Evolutionary conservation across 2,888 invertebrate species (phyloP), one percentile per base, ranked within the genome.

Genomic region (Colostygia pectinataria): DNA sequence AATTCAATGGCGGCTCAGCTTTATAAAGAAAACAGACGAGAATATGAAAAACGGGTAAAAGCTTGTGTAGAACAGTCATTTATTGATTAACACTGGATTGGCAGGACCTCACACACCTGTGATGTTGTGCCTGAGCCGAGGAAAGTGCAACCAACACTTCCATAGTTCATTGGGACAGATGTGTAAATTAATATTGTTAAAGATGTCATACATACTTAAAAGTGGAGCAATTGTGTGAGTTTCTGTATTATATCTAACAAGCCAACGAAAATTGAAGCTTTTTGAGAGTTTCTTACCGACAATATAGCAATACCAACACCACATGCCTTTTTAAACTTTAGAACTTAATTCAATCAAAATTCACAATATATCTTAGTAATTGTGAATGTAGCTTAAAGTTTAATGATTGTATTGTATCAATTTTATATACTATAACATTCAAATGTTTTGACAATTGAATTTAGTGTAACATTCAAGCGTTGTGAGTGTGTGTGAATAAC

Each of bases 21-120:
- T 77, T 99, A 99, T 92, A 98, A 99, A 93, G 99, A 99, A 91
- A 99, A 99, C 89, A 94, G 98, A 76, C 94, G 99, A 77, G 99
- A 99, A 92, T 99, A 99, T 89, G 99, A 99, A 92, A 99, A 99
- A 92, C 94, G 98, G 92, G 99, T 99, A 80, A 98, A 98, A 93
- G 98, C 98, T 78, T 98, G 99, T 90, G 99, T 99, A 82, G 99
- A 99, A 93, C 98, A 99, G 91, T 98, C 98, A 91, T 99, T 99
- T 95, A 96, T 97, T 91, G 97, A 97, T 93, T 97, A 96, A 93
- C 85, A 78, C 74, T 73, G 72, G 59, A 64, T 55, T 51, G 57
- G 54, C 63, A 57, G 66, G 69, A 73, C 72, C 72, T 74, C 71
- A 72, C 66, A 66, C 70, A 68, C 71, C 74, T 74, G 73, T 68